Evolutionary conservation across 2,113 vertebrate genomes (phyloP), one percentile per base, ranked within the genome.

Genomic region (Seriola dumerili): DNA sequence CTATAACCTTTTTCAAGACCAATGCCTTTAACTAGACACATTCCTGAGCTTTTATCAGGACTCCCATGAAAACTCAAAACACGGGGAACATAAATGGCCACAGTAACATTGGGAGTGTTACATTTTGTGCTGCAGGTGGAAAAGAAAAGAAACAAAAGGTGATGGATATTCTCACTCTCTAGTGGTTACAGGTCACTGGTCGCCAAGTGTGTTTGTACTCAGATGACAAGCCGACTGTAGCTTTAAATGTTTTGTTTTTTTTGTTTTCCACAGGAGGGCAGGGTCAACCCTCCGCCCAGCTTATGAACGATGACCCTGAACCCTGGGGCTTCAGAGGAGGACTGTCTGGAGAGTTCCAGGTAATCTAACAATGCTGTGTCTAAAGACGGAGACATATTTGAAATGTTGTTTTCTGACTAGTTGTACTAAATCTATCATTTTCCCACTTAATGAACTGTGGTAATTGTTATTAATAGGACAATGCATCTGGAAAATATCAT

Each of bases 301-400:
- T 96, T 85, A 95, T 98, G 97, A 97, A 93, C 89, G 94, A 96
- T 90, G 97, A 99, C 90, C 98, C 98, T 92, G 98, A 99, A 94
- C 97, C 98, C 87, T 99, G 98, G 98, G 96, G 96, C 92, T 99
- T 99, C 96, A 97, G 98, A 96, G 98, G 98, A 93, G 98, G 97
- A 91, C 97, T 99, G 93, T 98, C 98, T 88, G 98, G 98, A 96
- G 98, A 99, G 96, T 97, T 99, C 94, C 98, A 99, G 97, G 98
- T 99, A 96, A 77, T 36, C 32, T 23, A n/a, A 61, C 13, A 17
- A 6, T 12, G 17, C 32, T 5, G 4, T 23, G 14, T 46, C 48
- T 48, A 17, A 73, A 40, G 12, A 32, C 59, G 11, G 10, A 55
- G 52, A 55, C 52, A 55, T 55, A 5, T 10, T 23, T 16, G 19